Evolutionary conservation across 2,888 invertebrate genomes (phyloP).

Genomic region (Zhuqinia jingwanae): DNA sequence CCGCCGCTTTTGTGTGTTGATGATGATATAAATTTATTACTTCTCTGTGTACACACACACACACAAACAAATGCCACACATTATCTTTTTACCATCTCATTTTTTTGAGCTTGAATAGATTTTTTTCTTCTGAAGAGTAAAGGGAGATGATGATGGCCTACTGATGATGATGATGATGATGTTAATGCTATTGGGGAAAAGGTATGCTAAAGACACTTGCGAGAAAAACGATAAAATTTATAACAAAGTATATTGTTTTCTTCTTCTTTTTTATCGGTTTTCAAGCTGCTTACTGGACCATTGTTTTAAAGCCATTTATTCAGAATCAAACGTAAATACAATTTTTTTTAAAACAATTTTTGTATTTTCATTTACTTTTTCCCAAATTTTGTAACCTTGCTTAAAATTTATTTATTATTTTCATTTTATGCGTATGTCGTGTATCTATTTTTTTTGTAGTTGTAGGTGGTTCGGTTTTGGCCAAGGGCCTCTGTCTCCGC

Average conservation of each 20-base stretch:
- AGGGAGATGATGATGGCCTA: neutral
- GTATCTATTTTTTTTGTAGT: neutral
- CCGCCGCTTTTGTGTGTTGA: constrained; percentile 14
- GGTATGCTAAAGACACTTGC: neutral
- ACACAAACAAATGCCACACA: constrained; percentile 64
- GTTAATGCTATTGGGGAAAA: neutral
- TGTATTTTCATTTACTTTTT: neutral
- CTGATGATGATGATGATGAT: too few relatives aligned
- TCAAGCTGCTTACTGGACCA: too few relatives aligned
- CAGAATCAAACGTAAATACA: too few relatives aligned
- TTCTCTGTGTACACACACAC: constrained; percentile 16
- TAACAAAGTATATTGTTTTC: too few relatives aligned
- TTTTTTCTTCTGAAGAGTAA: neutral
- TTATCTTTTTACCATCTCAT: constrained; percentile 5
- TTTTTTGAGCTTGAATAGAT: neutral
- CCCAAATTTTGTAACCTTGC: neutral
- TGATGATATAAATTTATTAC: constrained; percentile 60
- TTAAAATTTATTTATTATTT: too few relatives aligned
- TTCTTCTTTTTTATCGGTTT: too few relatives aligned
- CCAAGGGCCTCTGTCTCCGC: constrained; percentile 40
- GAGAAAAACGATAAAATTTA: too few relatives aligned
- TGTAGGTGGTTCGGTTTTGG: constrained; percentile 50
- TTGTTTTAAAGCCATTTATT: too few relatives aligned
- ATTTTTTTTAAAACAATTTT: too few relatives aligned
- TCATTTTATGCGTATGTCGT: neutral